Evolutionary conservation across 2,888 invertebrate genomes (phyloP), one percentile per base, ranked within the genome.

Genomic region (Philhelius pedissequus): DNA sequence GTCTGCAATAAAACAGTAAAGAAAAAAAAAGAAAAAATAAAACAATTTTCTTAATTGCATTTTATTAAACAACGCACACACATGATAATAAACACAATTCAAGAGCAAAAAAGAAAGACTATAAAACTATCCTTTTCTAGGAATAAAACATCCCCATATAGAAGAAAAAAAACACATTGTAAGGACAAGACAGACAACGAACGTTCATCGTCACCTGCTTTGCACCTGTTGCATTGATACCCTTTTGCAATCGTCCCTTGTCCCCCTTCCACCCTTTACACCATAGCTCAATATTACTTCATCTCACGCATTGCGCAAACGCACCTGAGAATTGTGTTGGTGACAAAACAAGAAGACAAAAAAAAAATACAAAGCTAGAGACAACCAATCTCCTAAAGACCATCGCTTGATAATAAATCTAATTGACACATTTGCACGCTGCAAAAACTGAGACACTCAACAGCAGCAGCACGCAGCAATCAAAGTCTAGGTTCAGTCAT

Each of bases 331-430:
- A 79, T 80, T 35, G 54, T 35, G n/a, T n/a, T n/a, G 11, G 9
- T 25, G 40, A 27, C 43, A 22, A 27, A 52, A 69, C 68, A 60
- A 78, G 71, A n/a, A 35, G 43, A 76, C 43, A 48, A 64, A 52
- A 76, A 50, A 64, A 54, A 54, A 60, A 25, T 40, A 30, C 11
- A 35, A n/a, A n/a, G n/a, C n/a, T 82, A 73, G 87, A 88, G 64
- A 64, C 88, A 87, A 86, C 87, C 81, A 87, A 88, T 88, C 88
- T 86, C 86, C 83, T 88, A 88, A 88, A 88, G 87, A 88, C 87
- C 87, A 87, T 87, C 87, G 86, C 87, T 87, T 89, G 91, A 90
- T 90, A 91, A 90, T 90, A 90, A 90, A 90, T 90, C 90, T 90
- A 91, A 90, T 90, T 90, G 91, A 91, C 90, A 90, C 90, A 90